Percentiles rank a stretch among this genome's conserved stretches.
Evolutionary conservation across 1,140 invertebrate genomes (phyloP).

Genomic region (Drosophila melanica): DNA sequence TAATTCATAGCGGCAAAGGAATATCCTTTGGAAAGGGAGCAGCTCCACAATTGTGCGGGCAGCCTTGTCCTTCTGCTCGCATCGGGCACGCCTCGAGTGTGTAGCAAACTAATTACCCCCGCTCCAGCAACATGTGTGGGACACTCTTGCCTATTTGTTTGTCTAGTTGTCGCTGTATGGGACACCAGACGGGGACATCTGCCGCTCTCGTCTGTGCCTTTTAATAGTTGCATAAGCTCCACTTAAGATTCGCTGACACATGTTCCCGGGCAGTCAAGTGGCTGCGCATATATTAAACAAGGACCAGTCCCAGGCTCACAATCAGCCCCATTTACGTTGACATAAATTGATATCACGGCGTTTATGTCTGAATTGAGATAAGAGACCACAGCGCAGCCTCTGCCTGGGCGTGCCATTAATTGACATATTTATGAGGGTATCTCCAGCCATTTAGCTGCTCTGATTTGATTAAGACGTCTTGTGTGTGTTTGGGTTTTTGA

Average conservation of each 20-base stretch:
- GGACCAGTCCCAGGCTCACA: constrained; percentile 7
- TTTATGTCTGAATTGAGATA: constrained; percentile 81
- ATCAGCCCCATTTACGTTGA: constrained; percentile 66
- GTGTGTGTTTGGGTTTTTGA: constrained; percentile 5
- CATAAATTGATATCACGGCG: constrained; percentile 81
- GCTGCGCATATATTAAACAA: constrained; percentile 65
- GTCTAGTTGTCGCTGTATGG: constrained; percentile 43
- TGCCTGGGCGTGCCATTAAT: constrained; percentile 62
- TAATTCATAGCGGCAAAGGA: constrained; percentile 65
- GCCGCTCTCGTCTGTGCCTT: constrained; percentile 61
- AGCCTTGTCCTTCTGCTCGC: constrained; percentile 23
- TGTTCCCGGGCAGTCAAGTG: constrained; percentile 66
- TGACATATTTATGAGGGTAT: constrained; percentile 82
- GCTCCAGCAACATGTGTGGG: constrained; percentile 19
- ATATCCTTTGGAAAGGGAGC: background rate
- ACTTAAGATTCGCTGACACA: constrained; percentile 84
- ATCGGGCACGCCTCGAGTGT: constrained; percentile 65
- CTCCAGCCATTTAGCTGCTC: constrained; percentile 45
- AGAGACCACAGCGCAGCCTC: constrained; percentile 36
- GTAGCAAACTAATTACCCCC: constrained; percentile 80
- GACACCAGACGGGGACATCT: constrained; percentile 46
- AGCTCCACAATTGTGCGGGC: background rate
- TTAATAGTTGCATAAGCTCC: constrained; percentile 84
- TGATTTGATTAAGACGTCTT: constrained; percentile 72
- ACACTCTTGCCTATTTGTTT: constrained; percentile 55